Base-by-base conservation (phyloP, 1,140 invertebrate species). In the Ericerus pela region DNA sequence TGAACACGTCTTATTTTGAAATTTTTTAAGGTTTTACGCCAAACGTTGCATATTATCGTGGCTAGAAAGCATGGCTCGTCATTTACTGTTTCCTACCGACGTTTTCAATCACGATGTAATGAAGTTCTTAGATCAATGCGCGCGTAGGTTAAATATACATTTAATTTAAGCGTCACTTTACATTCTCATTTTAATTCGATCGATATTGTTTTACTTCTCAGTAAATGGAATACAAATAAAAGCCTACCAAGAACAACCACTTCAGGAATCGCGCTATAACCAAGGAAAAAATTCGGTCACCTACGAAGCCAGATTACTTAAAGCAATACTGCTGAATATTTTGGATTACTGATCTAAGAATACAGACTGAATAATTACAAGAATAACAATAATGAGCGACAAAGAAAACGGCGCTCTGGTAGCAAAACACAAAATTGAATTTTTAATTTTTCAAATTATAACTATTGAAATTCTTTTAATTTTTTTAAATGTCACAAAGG, bases 1-100 rank as follows among this genome's bases (percentile, higher is more conserved):
- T 33, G 2, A 5, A 11, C 51, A 20, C 8, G 26, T 18, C 16
- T 28, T 47, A 38, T 14, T 27, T 24, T 22, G 52, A 55, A 27
- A 55, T 55, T 56, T 41, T 61, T 61, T 55, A 56, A 72, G 71
- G 72, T 95, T 89, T 71, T 96, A 97, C 68, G 85, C 90, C 1
- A 98, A 97, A 69, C 72, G 92, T 59, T 96, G 91, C 69, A 90
- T 96, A 65, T 70, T 96, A 4, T 94, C 91, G 0, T 77, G 96
- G 56, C 79, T 96, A 36, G 92, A 96, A 71, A 92, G 93, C 69
- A 73, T 94, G 57, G 76, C 88, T 0, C 94, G 94, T 65, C 90
- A 96, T 66, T 81, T 93, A 66, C 86, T 96, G 37, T 82, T 88
- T 38, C 77, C 95, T 18, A 81, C 84, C 67, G 92, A 95, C 72